These are phyloP conservation scores for Cotesia vestalis DNA, from an alignment of 1,140 invertebrate species.

Conservation along the genomic window DNA sequence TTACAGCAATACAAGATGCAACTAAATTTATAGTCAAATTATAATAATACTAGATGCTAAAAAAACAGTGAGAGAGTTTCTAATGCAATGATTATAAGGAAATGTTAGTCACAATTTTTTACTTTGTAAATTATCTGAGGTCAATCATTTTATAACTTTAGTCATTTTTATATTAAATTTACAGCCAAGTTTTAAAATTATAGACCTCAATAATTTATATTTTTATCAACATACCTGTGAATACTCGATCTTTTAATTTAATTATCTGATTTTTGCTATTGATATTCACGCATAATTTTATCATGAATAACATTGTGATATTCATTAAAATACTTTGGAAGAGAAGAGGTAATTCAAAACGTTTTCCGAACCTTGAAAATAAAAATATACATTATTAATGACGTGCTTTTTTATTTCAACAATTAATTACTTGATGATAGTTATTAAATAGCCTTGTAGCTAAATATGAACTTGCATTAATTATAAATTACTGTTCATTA, in stretches of 20 bases:
- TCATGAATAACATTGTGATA: conserved; percentile 93
- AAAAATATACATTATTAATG: conserved; percentile 5
- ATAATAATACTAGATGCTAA: background rate
- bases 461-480: background rate
- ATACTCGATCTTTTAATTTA: conserved; percentile 79
- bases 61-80: no score
- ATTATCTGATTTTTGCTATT: conserved; percentile 84
- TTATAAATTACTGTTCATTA: no score
- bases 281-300: conserved; percentile 91
- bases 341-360: conserved; percentile 93
- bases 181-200: no score
- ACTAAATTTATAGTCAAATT: conserved; percentile 9
- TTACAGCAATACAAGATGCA: conserved; percentile 22
- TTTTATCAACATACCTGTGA: conserved; percentile 77
- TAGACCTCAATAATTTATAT: background rate
- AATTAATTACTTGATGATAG: no score
- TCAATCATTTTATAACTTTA: background rate
- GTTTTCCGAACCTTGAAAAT: conserved; percentile 93
- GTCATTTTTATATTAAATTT: no score
- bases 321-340: conserved; percentile 98
- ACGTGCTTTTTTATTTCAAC: no score
- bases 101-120: no score
- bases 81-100: no score
- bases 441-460: background rate
- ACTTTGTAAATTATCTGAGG: conserved; percentile 12